Percentiles rank a stretch among this genome's conserved stretches.
phyloP scores from a whole-genome alignment of 2,113 vertebrate species.

The Balaenoptera acutorostrata region DNA sequence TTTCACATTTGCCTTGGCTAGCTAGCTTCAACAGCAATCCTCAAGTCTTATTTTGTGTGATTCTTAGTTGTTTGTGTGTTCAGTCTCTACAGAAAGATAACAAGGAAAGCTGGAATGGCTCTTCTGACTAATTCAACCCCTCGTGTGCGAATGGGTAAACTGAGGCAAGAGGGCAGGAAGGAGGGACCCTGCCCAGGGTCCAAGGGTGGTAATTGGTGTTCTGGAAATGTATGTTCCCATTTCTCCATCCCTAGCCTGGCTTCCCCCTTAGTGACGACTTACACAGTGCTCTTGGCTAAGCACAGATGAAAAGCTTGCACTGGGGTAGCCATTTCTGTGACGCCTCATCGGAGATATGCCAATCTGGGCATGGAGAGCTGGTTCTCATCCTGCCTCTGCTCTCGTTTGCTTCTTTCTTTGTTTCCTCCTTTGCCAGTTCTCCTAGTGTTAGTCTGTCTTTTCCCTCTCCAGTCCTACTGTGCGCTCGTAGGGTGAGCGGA shows the following conservation, averaged over 20 bases:
- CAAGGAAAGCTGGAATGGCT: not conserved
- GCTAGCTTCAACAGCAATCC: accelerated
- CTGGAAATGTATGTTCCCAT: not conserved
- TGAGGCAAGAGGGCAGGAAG: not conserved
- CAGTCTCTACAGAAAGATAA: too few relatives aligned
- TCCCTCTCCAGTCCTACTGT: not conserved
- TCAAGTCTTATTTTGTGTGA: not conserved
- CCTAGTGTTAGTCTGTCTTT: too few relatives aligned
- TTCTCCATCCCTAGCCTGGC: not conserved
- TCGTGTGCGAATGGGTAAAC: not conserved
- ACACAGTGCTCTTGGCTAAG: not conserved
- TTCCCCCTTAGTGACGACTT: not conserved
- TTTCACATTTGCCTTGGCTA: not conserved
- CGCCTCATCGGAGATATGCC: accelerated
- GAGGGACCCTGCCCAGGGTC: not conserved
- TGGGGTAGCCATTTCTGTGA: not conserved
- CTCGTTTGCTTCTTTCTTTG: not conserved
- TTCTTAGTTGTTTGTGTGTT: not conserved
- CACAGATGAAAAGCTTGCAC: not conserved
- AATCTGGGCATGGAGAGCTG: accelerated
- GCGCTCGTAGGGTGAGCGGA: not conserved
- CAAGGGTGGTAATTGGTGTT: not conserved
- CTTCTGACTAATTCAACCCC: too few relatives aligned
- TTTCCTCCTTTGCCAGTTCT: not conserved
- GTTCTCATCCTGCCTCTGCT: not conserved